phyloP scores from a whole-genome alignment of 1,140 invertebrate genomes.

The Holotrichia oblita region DNA sequence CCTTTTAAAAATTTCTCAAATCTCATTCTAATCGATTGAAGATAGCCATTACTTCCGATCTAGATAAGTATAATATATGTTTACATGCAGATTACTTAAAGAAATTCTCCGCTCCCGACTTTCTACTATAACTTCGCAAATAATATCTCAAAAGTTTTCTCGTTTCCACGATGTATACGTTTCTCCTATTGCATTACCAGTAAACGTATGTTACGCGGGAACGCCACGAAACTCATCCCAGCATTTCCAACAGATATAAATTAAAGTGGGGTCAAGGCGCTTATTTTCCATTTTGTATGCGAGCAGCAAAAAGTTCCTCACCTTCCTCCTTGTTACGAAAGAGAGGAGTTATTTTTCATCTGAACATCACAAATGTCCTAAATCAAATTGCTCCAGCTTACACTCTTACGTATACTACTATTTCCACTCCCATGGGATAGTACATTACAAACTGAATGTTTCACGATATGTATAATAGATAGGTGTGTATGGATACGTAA shows the following conservation, averaged over 20 bases:
- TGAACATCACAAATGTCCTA: not conserved
- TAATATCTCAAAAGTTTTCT: not conserved
- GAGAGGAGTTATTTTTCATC: not conserved
- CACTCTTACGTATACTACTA: no score
- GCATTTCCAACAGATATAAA: not conserved
- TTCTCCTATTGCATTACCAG: not conserved
- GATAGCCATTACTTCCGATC: no score
- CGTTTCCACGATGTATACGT: not conserved
- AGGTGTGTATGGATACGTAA: not conserved
- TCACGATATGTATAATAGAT: no score
- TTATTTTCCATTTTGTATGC: no score
- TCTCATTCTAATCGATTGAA: no score
- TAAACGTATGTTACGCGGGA: not conserved
- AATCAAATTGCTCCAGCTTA: not conserved
- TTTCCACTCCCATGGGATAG: not conserved
- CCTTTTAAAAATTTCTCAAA: not conserved
- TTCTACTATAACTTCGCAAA: not conserved
- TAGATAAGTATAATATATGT: no score
- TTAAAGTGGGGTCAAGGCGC: not conserved
- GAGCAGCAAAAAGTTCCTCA: not conserved
- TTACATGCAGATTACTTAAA: constrained; percentile 6
- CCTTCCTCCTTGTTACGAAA: not conserved
- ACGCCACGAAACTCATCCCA: not conserved
- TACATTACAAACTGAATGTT: no score
- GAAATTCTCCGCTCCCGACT: no score